These are phyloP conservation scores for Luperina testacea DNA, from an alignment of 2,888 invertebrate genomes.

Conservation along the genomic window DNA sequence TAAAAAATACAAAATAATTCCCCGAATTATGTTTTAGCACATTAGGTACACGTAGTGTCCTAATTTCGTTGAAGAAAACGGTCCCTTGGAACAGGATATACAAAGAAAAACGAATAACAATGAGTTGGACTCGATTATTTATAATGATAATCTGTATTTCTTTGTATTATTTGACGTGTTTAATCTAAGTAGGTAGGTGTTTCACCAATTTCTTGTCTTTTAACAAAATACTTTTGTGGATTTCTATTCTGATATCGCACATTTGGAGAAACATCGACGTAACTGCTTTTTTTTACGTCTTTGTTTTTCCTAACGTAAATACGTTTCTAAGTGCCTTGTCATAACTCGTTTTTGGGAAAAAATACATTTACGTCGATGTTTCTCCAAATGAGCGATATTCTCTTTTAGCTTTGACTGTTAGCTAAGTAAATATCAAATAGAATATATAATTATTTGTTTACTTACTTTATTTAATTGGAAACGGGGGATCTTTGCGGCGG, in stretches of 20 bases:
- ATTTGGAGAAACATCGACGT: too few species aligned
- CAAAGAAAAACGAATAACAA: constrained; percentile 27
- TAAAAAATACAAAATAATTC: not conserved
- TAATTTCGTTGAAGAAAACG: constrained; percentile 17
- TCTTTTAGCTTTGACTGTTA: not conserved
- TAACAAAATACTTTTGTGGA: constrained; percentile 1
- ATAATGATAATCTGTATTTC: not conserved
- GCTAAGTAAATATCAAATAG: not conserved
- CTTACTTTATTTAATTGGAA: constrained; percentile 36
- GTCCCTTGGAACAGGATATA: not conserved
- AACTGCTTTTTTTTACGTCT: too few species aligned
- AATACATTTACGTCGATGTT: too few species aligned
- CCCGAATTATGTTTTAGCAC: constrained; percentile 7
- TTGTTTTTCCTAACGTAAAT: too few species aligned
- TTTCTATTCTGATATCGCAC: not conserved
- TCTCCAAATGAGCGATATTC: not conserved
- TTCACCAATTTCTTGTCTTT: constrained; percentile 4
- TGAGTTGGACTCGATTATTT: constrained; percentile 23
- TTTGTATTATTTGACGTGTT: not conserved
- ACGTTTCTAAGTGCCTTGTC: too few species aligned
- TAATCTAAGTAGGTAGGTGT: not conserved
- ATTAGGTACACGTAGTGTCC: not conserved
- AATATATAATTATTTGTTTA: not conserved
- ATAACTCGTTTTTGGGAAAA: too few species aligned
- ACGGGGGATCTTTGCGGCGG: constrained; percentile 31